Base-by-base conservation (phyloP, 64 coral and sea anemone species). In the Montipora foliosa region DNA sequence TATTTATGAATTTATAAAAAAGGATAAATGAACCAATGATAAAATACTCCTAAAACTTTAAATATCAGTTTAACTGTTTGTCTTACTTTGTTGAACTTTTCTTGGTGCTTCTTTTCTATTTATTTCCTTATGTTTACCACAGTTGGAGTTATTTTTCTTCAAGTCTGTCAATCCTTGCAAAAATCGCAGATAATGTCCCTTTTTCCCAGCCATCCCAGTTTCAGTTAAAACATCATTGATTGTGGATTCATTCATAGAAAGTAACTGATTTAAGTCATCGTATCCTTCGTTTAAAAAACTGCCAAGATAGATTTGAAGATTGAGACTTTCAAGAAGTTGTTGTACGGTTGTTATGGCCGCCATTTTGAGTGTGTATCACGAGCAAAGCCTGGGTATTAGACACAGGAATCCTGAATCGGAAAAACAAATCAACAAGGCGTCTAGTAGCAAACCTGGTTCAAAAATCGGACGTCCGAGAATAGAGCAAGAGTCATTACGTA, bases 171-270 rank as follows among this genome's bases (percentile, higher is more conserved):
- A 88, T 88, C 64, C 44, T 74, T 74, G 66, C 61, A 88, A 72
- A 74, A 88, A 88, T 88, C 86, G 25, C 86, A 88, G 75, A 74
- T 68, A 68, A 67, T 88, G 86, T 71, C 84, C 84, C 62, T 87
- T 87, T 70, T 69, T 87, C 47, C 44, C 84, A 70, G 84, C 59
- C 84, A 87, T 21, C 17, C 67, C 67, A 50, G 86, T 88, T 72
- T 88, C 68, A 88, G 68, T 67, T 67, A 88, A 75, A 88, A 88
- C 7, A 74, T 88, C 86, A 88, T 88, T 88, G 64, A 88, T 88
- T 74, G 86, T 74, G 47, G 86, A 72, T 88, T 72, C 64, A 88
- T 74, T 69, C 86, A 88, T 88, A 74, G 86, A 88, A 88, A 88
- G 66, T 51, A 74, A 37, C 45, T 88, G 86, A 52, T 74, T 88